Evolutionary conservation across 1,140 invertebrate genomes (phyloP).

Genomic region (Branchinecta lynchi): DNA sequence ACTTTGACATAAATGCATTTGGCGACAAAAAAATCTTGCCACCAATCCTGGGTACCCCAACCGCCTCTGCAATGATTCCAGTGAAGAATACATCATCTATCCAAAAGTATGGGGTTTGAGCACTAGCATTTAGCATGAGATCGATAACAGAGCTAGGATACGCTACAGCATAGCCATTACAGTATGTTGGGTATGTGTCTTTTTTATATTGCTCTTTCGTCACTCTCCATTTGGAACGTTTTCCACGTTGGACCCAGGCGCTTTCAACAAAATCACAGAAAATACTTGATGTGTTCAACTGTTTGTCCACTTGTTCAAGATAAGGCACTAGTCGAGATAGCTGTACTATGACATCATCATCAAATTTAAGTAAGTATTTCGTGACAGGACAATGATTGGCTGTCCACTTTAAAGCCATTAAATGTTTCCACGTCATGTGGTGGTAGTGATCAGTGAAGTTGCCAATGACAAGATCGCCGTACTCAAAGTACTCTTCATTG

Average conservation of each 20-base stretch:
- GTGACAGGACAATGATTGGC: neutral
- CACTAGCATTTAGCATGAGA: neutral
- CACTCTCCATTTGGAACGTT: neutral
- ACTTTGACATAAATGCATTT: no score
- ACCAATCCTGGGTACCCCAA: neutral
- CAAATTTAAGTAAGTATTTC: neutral
- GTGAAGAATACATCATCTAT: conserved; percentile 7
- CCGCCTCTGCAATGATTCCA: neutral
- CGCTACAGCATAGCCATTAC: neutral
- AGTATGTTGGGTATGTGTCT: neutral
- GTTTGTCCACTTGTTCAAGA: neutral
- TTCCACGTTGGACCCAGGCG: neutral
- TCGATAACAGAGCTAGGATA: neutral
- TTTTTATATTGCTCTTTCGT: neutral
- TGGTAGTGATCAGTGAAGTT: neutral
- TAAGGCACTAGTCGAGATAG: neutral
- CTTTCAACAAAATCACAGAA: neutral
- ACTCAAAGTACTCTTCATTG: neutral
- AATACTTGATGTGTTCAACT: neutral
- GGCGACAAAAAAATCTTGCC: neutral
- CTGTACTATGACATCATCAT: neutral
- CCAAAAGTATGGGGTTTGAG: neutral
- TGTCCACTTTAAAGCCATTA: neutral
- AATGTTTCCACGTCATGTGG: neutral
- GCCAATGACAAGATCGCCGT: neutral